phyloP scores from a whole-genome alignment of 37 sponge, comb jelly and placozoan genomes.

The Hormiphora californensis region DNA sequence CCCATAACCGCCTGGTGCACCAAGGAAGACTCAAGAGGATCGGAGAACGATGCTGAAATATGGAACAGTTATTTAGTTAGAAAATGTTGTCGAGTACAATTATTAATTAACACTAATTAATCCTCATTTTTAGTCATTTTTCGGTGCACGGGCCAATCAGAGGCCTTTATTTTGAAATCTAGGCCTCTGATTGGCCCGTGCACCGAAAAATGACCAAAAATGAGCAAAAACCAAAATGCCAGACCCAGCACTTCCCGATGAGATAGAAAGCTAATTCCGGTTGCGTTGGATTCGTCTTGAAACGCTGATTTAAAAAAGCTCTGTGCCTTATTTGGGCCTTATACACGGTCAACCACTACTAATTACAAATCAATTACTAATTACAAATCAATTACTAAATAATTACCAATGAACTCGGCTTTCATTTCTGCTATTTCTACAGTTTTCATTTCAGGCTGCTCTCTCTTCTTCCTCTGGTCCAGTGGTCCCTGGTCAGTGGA shows the following conservation, averaged over 20 bases:
- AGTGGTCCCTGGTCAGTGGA: too few relatives aligned
- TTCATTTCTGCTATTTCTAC: constrained; percentile 40
- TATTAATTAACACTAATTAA: background rate
- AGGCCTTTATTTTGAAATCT: too few relatives aligned
- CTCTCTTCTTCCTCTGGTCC: background rate
- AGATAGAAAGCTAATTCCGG: too few relatives aligned
- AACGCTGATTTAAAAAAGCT: too few relatives aligned
- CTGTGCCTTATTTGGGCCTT: too few relatives aligned
- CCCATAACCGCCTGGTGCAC: constrained; percentile 45
- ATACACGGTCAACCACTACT: background rate
- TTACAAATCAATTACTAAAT: background rate
- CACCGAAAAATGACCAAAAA: too few relatives aligned
- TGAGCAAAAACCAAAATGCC: too few relatives aligned
- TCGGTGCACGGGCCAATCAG: too few relatives aligned
- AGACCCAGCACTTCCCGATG: too few relatives aligned
- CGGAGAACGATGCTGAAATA: background rate
- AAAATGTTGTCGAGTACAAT: background rate
- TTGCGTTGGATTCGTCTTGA: too few relatives aligned
- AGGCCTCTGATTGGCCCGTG: too few relatives aligned
- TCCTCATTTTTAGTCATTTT: too few relatives aligned
- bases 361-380: background rate
- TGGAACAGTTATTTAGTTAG: background rate
- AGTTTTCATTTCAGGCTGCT: background rate
- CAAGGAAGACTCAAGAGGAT: background rate
- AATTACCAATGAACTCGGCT: constrained; percentile 32